Base-by-base conservation (phyloP, 1,140 invertebrate species). In the Drosophila arizonae region DNA sequence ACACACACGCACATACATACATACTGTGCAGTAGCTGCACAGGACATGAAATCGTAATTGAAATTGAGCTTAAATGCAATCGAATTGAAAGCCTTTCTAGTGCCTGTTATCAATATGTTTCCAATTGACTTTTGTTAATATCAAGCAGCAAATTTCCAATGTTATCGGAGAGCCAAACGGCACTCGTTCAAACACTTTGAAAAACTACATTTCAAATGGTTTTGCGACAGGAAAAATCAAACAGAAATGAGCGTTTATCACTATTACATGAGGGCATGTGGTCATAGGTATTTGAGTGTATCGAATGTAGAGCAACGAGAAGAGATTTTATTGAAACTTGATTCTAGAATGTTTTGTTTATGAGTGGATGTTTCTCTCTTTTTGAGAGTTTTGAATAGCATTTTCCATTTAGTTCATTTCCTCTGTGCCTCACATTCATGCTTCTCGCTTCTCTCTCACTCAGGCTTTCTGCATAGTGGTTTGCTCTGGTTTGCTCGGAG, bases 41-140 rank as follows among this genome's bases (percentile, higher is more conserved):
- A 11, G 8, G 51, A 36, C 52, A 39, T 30, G 43, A 8, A 43
- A 61, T 30, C n/a, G 17, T 67, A 78, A 72, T 57, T 78, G 68
- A 77, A 72, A 78, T 63, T 58, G 76, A 78, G 66, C 69, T 68
- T 45, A 56, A 67, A 72, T 33, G 24, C 36, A 58, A 17, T 24
- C 45, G 39, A 72, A 50, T 41, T 33, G 46, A 33, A 54, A 39
- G 45, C 17, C 45, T 43, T 79, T 79, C 64, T 75, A 57, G 26
- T 74, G 54, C 33, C 54, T 21, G 26, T 75, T 62, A 79, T 79
- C 79, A 79, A 79, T 75, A 76, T 69, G 62, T 60, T 30, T 51
- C 58, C 45, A 43, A 75, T 76, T 72, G 77, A 17, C 58, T 61
- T 17, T 46, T 71, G 50, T 52, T 79, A 75, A 79, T 79, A 64